Conservation (phyloP, 92 coral and sea anemone genomes). For the Siderastrea radians region DNA sequence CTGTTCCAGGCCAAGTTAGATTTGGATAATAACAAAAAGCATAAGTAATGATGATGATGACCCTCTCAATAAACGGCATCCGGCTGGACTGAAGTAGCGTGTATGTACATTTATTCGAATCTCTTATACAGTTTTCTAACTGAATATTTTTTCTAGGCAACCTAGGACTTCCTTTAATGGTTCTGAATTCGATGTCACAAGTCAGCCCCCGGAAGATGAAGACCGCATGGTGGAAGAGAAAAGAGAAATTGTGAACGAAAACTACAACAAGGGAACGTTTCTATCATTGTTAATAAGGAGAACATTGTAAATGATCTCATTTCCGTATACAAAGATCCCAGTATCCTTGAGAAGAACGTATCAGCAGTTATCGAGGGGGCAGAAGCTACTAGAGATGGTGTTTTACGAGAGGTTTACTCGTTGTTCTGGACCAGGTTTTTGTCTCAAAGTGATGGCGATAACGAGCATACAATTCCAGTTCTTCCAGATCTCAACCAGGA, state of each 20-base stretch:
- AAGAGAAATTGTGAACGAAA: not conserved
- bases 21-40: too few species aligned
- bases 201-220: not conserved
- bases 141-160: not conserved
- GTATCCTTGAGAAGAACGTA: constrained; percentile 39
- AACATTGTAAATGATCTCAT: constrained; percentile 56
- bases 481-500: constrained; percentile 43
- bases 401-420: constrained; percentile 62
- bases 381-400: constrained; percentile 58
- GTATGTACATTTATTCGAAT: not conserved
- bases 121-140: not conserved
- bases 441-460: constrained; percentile 53
- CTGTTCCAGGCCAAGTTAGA: too few species aligned
- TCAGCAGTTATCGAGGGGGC: constrained; percentile 49
- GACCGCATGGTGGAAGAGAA: not conserved
- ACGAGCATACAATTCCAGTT: constrained; percentile 53
- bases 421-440: constrained; percentile 60
- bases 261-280: constrained; percentile 15
- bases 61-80: not conserved
- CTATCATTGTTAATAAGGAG: constrained; percentile 45
- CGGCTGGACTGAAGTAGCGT: not conserved
- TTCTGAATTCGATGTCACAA: not conserved
- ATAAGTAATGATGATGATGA: too few species aligned
- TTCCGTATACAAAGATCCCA: constrained; percentile 45
- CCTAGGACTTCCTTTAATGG: not conserved